phyloP scores from a whole-genome alignment of 2,797 vertebrate genomes.

The Chelmon rostratus region DNA sequence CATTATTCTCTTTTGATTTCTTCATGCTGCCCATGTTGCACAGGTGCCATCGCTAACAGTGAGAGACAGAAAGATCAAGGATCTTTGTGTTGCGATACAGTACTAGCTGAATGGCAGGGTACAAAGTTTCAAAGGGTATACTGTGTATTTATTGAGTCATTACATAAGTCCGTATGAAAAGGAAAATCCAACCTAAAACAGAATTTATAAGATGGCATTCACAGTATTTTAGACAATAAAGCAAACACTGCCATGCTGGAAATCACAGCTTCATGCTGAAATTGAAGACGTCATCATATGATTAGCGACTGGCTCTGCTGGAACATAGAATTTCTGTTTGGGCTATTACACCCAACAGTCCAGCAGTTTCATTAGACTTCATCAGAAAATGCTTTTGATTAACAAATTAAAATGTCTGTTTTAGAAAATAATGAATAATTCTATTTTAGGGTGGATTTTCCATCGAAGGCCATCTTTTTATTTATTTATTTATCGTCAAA shows the following conservation, averaged over 20 bases:
- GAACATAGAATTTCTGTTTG: neutral
- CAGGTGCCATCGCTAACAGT: neutral
- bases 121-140: slow-evolving; percentile 60
- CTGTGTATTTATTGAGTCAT: slow-evolving; percentile 30
- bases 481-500: slow-evolving; percentile 19
- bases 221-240: neutral
- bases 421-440: neutral
- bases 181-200: slow-evolving; percentile 4
- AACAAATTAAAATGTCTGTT: neutral
- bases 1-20: neutral
- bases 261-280: neutral
- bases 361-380: neutral
- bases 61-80: neutral
- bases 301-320: neutral
- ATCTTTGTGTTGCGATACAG: slow-evolving; percentile 2
- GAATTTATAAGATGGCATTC: neutral
- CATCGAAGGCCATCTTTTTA: slow-evolving; percentile 36
- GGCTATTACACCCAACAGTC: neutral
- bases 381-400: neutral
- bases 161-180: neutral
- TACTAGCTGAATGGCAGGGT: slow-evolving; percentile 14
- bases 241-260: neutral
- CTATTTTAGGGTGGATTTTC: neutral
- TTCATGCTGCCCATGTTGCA: neutral
- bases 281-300: neutral